Percentiles rank a stretch among this genome's conserved stretches.
These are phyloP conservation scores for Sialia sialis DNA, from an alignment of 2,113 vertebrate genomes.

Conservation along the genomic window DNA sequence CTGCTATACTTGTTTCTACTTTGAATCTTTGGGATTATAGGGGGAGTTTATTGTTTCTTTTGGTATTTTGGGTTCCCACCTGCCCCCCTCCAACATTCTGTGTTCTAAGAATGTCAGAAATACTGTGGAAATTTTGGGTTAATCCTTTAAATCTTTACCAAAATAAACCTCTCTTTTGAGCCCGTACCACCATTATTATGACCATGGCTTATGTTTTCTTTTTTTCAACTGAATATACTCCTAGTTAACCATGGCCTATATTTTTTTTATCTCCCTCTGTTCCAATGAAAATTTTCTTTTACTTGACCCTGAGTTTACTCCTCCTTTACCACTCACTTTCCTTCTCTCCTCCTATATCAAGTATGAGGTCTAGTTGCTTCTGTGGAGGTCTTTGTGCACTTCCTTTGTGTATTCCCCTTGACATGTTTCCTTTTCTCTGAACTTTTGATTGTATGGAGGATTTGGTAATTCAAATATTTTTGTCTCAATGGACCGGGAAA, in stretches of 20 bases:
- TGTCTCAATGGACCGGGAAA: not conserved
- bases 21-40: not conserved
- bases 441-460: not conserved
- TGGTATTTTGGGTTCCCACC: accelerated
- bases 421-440: not conserved
- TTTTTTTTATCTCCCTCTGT: not conserved
- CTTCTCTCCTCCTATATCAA: not conserved
- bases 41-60: not conserved
- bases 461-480: not conserved
- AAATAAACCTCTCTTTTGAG: not conserved
- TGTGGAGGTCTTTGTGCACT: not conserved
- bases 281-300: not conserved
- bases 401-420: not conserved
- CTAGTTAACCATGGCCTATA: not conserved
- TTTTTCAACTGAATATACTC: not conserved
- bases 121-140: not conserved
- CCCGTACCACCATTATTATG: not conserved
- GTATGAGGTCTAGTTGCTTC: not conserved
- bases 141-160: not conserved
- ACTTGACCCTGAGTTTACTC: not conserved
- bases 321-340: not conserved
- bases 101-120: not conserved
- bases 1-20: not conserved
- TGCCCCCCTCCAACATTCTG: not conserved
- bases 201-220: not conserved